Evolutionary conservation across 2,888 invertebrate genomes (phyloP), one percentile per base, ranked within the genome.

Genomic region (Archips crataeganus): DNA sequence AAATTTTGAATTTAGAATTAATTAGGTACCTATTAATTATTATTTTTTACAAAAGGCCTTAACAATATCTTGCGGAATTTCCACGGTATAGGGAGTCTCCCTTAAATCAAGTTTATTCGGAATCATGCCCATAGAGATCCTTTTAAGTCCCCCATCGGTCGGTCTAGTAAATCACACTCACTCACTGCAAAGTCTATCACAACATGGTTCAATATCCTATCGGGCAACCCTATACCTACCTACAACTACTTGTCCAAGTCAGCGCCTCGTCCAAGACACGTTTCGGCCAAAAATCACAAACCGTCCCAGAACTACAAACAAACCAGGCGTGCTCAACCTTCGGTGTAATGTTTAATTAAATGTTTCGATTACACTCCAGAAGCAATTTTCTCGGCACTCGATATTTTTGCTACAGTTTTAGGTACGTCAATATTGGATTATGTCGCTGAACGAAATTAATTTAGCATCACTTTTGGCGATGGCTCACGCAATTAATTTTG

Each of bases 401-500:
- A 65, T 74, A 74, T 74, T 70, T 74, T 74, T 70, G 65, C 65
- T 51, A 65, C 69, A 64, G 68, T 68, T 69, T 63, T 59, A 45
- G 64, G 60, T 63, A 64, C 74, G 57, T 59, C 73, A 70, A 74
- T 74, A 74, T 74, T 70, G 65, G 69, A 70, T 74, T 74, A 69
- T 74, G 54, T 70, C 64, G 59, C 69, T 74, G 74, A 65, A 32
- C 59, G 45, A 74, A 74, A 74, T 74, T 74, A 74, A 74, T 74
- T 74, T 70, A 70, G 69, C 74, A 65, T 65, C 70, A 64, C 74
- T 70, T 70, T 69, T 65, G 65, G 65, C 49, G 65, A 51, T 65
- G 65, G 60, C 60, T 54, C 61, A 54, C 62, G 70, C 66, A 70
- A 74, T 74, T 74, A 74, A 74, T 74, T 74, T 74, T 70, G 74